Evolutionary conservation across 23 tunicate genomes (phyloP), one percentile per base, ranked within the genome.

Genomic region (Ascidia mentula): DNA sequence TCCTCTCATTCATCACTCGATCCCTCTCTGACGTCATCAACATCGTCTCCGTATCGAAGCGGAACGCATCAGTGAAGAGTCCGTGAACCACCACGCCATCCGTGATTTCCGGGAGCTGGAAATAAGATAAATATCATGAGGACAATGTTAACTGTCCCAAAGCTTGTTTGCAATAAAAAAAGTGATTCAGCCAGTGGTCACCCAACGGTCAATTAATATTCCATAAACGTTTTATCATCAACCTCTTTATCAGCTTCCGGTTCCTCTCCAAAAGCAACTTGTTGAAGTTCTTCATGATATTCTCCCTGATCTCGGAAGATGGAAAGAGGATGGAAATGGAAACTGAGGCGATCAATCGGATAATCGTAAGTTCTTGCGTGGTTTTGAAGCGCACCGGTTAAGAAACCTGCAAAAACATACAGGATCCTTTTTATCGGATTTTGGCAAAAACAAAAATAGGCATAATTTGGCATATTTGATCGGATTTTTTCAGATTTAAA

Each of bases 21-120:
- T 89, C 89, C 38, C 17, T 46, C 72, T 87, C 92, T 34, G 90
- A 79, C 32, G 99, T 75, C 99, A 95, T 95, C 79, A 86, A 31
- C 89, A 82, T 79, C 0, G 86, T 72, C 31, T 90, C 89, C 26
- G 95, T 84, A 71, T 95, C 92, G 76, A 95, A 95, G 6, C 91
- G 81, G 96, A 90, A 95, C 0, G 94, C 93, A 45, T 95, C 99
- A 34, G 99, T 95, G 89, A 82, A 95, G 46, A 95, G 69, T 0
- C 99, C 99, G 72, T 95, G 96, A 5, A 95, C 89, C 37, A 86
- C 77, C 18, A 89, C 98, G 0, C 98, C 98, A 69, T 95, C 98
- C 1, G 61, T 37, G 31, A 89, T 85, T 28, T 89, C 95, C 0
- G 98, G 95, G 0, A 93, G 74, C 98, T 93, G 91, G 6, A 45